Evolutionary conservation across 2,797 vertebrate species (phyloP).

Genomic region (Carapus acus): DNA sequence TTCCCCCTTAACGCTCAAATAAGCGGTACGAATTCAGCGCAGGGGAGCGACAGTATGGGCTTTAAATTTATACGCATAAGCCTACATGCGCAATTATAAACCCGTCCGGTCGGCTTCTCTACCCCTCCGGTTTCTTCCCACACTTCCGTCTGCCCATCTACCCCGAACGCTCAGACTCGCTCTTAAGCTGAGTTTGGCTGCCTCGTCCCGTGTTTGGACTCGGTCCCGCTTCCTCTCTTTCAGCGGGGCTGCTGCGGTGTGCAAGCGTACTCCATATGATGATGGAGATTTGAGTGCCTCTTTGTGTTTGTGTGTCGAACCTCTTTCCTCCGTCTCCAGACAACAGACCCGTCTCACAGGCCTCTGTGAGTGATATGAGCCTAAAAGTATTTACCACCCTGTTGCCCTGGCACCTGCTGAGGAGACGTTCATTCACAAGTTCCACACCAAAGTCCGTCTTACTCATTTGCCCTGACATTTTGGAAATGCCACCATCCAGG

Average conservation of each 20-base stretch:
- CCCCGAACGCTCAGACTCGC: slow-evolving; percentile 15
- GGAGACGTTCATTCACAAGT: slow-evolving; percentile 46
- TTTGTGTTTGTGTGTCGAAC: slow-evolving; percentile 19
- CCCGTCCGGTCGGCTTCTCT: slow-evolving; percentile 54
- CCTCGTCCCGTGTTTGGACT: slow-evolving; percentile 29
- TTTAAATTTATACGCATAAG: slow-evolving; percentile 72
- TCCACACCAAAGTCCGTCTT: slow-evolving; percentile 20
- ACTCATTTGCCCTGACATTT: slow-evolving; percentile 11
- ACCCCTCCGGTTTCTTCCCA: slow-evolving; percentile 35
- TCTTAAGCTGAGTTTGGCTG: slow-evolving; percentile 7
- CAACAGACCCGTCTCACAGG: slow-evolving; percentile 58
- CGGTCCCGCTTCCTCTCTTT: slow-evolving; percentile 28
- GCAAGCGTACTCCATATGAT: slow-evolving; percentile 9
- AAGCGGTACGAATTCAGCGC: slow-evolving; percentile 57
- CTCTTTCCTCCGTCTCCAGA: slow-evolving; percentile 27
- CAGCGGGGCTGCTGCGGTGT: slow-evolving; percentile 14
- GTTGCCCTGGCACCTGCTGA: slow-evolving; percentile 41
- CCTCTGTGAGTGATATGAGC: slow-evolving; percentile 49
- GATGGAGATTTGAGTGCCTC: background rate
- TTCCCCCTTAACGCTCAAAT: slow-evolving; percentile 49
- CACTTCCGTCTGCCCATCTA: slow-evolving; percentile 22
- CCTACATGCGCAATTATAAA: slow-evolving; percentile 71
- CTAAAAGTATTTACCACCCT: slow-evolving; percentile 61
- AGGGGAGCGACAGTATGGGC: slow-evolving; percentile 46
- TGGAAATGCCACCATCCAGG: background rate